Evolutionary conservation across 2,113 vertebrate species (phyloP).

Genomic region (Cathartes aura): DNA sequence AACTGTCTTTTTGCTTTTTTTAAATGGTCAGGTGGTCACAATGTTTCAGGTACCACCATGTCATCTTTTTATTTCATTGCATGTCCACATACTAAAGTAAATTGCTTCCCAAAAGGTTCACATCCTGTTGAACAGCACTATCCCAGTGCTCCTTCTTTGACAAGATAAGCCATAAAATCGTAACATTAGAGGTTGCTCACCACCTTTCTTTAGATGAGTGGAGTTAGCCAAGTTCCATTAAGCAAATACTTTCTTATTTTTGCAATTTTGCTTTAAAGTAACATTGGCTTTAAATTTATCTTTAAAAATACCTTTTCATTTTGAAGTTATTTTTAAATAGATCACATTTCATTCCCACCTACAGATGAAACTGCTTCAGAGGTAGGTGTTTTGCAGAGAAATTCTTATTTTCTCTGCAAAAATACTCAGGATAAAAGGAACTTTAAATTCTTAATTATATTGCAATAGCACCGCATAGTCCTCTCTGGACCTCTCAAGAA

Average conservation of each 20-base stretch:
- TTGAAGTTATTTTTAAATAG: not conserved
- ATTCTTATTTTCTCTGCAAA: not conserved
- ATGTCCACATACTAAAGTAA: not conserved
- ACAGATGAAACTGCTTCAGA: not conserved
- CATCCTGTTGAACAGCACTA: not conserved
- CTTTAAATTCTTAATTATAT: not conserved
- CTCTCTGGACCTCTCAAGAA: not conserved
- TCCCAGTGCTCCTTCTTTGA: not conserved
- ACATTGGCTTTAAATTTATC: not conserved
- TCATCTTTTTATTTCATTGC: fast-evolving
- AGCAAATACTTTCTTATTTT: not conserved
- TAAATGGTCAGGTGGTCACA: not conserved
- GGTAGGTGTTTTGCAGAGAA: not conserved
- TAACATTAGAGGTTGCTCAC: not conserved
- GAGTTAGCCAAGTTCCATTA: not conserved
- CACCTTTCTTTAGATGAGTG: not conserved
- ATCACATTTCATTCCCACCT: not conserved
- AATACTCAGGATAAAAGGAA: not conserved
- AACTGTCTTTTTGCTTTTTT: too few relatives aligned
- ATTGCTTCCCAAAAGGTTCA: not conserved
- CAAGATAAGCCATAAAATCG: not conserved
- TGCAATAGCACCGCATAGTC: not conserved
- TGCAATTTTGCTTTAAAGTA: not conserved
- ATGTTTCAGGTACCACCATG: not conserved
- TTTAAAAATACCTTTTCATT: not conserved